Conservation (phyloP, 2,113 vertebrate genomes). For the Engystomops pustulosus region DNA sequence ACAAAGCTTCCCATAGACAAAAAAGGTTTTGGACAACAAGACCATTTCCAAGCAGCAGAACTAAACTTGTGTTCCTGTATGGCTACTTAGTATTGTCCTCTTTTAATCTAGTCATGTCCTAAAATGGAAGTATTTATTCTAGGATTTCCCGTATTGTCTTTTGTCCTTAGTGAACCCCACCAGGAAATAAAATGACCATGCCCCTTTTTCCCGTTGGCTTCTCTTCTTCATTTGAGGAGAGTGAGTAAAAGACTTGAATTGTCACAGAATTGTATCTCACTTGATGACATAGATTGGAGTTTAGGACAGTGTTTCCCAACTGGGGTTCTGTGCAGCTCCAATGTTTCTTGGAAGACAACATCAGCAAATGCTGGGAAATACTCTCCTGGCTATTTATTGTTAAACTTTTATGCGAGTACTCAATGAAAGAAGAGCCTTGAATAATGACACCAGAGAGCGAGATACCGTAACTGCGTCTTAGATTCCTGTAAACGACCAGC, state of each 20-base stretch:
- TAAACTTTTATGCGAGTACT: background rate
- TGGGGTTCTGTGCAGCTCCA: background rate
- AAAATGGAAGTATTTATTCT: background rate
- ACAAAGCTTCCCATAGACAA: too few species aligned
- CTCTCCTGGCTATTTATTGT: background rate
- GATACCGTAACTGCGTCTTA: conserved; percentile 33
- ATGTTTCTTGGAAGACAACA: background rate
- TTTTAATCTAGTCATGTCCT: too few species aligned
- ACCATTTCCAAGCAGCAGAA: too few species aligned
- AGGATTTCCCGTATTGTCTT: too few species aligned
- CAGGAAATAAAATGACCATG: too few species aligned
- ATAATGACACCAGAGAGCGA: conserved; percentile 2
- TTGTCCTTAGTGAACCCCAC: too few species aligned
- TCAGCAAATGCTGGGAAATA: background rate
- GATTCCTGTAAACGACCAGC: conserved; percentile 35
- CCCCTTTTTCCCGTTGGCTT: too few species aligned
- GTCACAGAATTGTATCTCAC: background rate
- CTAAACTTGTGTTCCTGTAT: too few species aligned
- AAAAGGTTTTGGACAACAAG: too few species aligned
- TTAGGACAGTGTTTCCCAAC: background rate
- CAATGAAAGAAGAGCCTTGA: conserved; percentile 9
- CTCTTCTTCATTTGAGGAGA: too few species aligned
- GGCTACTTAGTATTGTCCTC: too few species aligned
- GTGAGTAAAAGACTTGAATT: too few species aligned
- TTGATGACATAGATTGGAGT: background rate